A percentile compares a stretch with the other conserved stretches of the same genome.
These are phyloP conservation scores for Sebastolobus altivelis DNA, from an alignment of 2,797 vertebrate species.

Conservation along the genomic window DNA sequence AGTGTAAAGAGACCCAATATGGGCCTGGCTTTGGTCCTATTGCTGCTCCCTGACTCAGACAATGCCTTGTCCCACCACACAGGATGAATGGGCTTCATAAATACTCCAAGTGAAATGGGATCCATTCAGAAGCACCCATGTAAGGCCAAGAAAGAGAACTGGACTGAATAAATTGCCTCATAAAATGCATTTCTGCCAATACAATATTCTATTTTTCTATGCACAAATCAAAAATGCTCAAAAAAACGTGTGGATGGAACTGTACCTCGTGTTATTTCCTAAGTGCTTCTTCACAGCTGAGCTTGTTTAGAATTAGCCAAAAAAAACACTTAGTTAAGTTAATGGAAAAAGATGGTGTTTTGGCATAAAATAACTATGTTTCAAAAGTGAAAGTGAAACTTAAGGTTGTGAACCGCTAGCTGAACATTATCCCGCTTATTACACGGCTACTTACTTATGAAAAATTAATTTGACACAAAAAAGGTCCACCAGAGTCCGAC, in stretches of 20 bases:
- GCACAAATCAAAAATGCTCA: neutral
- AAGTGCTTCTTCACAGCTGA: neutral
- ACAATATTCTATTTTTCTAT: neutral
- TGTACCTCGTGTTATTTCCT: neutral
- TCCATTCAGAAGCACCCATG: slow-evolving; percentile 20
- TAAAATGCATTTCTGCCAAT: slow-evolving; percentile 13
- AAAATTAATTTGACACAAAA: too few species aligned
- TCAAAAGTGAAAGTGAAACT: too few species aligned
- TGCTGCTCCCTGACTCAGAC: slow-evolving; percentile 46
- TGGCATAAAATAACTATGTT: too few species aligned
- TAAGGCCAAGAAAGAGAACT: slow-evolving; percentile 2
- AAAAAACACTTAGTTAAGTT: too few species aligned
- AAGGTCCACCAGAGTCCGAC: too few species aligned
- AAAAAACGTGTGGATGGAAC: neutral
- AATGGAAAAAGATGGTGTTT: too few species aligned
- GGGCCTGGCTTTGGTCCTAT: slow-evolving; percentile 29
- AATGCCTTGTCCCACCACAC: slow-evolving; percentile 22
- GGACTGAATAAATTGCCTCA: neutral
- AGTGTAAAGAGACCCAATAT: slow-evolving; percentile 52
- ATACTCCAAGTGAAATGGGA: slow-evolving; percentile 55
- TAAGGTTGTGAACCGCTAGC: too few species aligned
- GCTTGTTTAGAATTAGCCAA: too few species aligned
- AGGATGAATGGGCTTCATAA: slow-evolving; percentile 62
- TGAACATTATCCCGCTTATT: too few species aligned
- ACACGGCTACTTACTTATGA: too few species aligned